Conservation (phyloP, 2,888 invertebrate species). For the Agonopterix heracliana region DNA sequence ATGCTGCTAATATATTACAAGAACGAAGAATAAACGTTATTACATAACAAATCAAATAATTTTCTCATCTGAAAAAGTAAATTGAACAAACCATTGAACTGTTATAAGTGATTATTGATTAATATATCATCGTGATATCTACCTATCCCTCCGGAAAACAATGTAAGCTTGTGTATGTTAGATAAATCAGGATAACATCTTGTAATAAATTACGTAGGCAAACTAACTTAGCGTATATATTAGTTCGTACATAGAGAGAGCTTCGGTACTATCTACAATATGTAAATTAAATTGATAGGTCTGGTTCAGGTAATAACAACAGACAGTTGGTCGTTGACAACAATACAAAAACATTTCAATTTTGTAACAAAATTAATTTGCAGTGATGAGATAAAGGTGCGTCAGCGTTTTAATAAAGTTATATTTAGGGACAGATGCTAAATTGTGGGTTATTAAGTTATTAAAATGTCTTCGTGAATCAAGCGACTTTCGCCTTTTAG, state of each 20-base stretch:
- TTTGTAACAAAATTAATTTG: slow-evolving; percentile 16
- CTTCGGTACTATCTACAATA: background rate
- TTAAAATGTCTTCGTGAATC: slow-evolving; percentile 7
- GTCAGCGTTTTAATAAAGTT: slow-evolving; percentile 22
- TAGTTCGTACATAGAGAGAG: background rate
- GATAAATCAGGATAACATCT: slow-evolving; percentile 5
- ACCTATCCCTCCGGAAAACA: background rate
- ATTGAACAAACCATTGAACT: too few relatives aligned
- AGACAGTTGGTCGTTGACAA: background rate
- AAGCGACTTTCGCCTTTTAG: background rate
- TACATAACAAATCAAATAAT: too few relatives aligned
- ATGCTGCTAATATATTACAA: too few relatives aligned
- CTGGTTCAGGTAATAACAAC: background rate
- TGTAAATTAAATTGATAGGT: background rate
- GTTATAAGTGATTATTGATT: too few relatives aligned
- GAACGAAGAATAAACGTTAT: too few relatives aligned
- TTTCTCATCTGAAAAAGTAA: too few relatives aligned
- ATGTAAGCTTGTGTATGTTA: background rate
- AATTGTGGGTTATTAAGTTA: slow-evolving; percentile 21
- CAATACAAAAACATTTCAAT: slow-evolving; percentile 2
- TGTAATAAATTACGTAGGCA: slow-evolving; percentile 3
- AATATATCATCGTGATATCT: background rate
- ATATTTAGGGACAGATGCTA: slow-evolving; percentile 12
- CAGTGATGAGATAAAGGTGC: slow-evolving; percentile 19
- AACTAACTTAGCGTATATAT: background rate